Conservation (phyloP, 2,113 vertebrate species). For the Craseonycteris thonglongyai region DNA sequence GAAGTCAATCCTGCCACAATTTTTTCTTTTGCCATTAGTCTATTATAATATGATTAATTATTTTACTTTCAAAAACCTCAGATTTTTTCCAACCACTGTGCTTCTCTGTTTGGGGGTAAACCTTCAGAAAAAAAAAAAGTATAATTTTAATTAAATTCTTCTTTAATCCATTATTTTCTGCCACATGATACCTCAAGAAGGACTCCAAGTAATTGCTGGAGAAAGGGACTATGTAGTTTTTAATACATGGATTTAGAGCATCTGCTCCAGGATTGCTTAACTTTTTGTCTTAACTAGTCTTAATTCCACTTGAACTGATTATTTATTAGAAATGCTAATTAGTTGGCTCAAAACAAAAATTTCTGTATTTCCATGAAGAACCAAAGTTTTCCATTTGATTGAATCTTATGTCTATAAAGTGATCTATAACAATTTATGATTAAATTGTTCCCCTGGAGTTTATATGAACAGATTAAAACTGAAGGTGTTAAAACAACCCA, state of each 20-base stretch:
- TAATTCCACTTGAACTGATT: neutral
- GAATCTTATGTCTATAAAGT: neutral
- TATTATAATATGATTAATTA: neutral
- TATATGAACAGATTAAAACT: neutral
- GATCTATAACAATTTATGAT: neutral
- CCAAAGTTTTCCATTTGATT: neutral
- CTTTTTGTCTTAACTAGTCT: constrained; percentile 5
- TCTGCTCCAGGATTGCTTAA: neutral
- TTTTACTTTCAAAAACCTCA: constrained; percentile 5
- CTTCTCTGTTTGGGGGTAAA: neutral
- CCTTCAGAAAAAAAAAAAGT: neutral
- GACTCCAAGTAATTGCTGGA: neutral
- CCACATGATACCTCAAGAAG: neutral
- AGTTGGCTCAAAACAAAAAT: neutral
- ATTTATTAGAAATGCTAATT: constrained; percentile 41
- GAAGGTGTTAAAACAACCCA: neutral
- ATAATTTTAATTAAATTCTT: neutral
- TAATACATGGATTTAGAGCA: neutral
- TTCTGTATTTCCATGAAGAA: neutral
- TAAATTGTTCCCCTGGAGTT: neutral
- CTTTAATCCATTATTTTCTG: neutral
- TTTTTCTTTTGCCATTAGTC: neutral
- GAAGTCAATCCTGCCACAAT: neutral
- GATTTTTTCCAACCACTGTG: neutral
- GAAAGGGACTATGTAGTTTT: neutral